These are phyloP conservation scores for Alectura lathami DNA, from an alignment of 2,113 vertebrate genomes.

Conservation along the genomic window DNA sequence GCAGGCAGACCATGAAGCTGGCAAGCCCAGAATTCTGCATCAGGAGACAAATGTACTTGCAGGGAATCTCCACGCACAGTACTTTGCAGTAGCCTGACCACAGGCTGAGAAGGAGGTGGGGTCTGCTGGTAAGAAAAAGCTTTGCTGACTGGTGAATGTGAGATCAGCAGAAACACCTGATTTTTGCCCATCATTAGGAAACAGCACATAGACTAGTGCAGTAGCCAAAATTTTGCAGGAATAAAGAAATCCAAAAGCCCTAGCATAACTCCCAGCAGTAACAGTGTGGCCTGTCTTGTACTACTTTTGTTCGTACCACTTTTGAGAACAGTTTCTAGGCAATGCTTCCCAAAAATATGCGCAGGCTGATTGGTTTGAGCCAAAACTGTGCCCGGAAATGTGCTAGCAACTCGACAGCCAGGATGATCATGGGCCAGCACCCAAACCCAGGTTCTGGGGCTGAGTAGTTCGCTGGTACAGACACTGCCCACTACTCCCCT, in stretches of 20 bases:
- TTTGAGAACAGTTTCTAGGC: neutral
- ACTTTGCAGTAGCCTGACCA: too few relatives aligned
- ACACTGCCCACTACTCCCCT: neutral
- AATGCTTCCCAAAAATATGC: neutral
- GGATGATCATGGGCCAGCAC: too few relatives aligned
- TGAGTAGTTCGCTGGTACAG: neutral
- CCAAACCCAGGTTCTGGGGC: neutral
- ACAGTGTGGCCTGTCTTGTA: neutral
- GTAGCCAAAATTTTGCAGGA: neutral
- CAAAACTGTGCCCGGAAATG: neutral
- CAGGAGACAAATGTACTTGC: neutral
- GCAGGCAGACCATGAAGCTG: neutral
- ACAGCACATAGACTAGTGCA: neutral
- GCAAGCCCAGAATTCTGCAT: neutral
- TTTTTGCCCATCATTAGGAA: neutral
- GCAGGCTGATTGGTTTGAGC: neutral
- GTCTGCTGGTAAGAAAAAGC: neutral
- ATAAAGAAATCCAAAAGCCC: neutral
- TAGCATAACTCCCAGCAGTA: neutral
- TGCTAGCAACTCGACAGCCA: neutral
- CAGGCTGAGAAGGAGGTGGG: rapidly evolving
- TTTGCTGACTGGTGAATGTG: neutral
- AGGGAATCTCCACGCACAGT: neutral
- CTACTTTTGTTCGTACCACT: neutral
- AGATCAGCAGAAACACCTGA: neutral